Evolutionary conservation across 1,140 invertebrate genomes (phyloP).

Genomic region (Uloborus diversus): DNA sequence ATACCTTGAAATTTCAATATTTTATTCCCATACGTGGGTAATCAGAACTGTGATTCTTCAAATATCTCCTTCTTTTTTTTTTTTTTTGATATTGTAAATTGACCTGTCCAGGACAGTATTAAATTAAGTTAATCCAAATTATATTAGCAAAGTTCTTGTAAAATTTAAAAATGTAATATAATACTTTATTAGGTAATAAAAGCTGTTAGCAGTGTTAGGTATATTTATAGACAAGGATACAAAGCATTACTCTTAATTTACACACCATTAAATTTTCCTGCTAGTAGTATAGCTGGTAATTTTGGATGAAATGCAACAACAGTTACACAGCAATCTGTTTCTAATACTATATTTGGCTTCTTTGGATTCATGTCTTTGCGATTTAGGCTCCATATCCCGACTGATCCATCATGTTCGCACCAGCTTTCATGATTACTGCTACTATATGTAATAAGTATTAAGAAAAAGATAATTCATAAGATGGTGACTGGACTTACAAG

Average conservation of each 20-base stretch:
- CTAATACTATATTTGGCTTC: slow-evolving; percentile 50
- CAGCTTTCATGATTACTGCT: slow-evolving; percentile 34
- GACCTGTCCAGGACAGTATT: no score
- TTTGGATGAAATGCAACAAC: slow-evolving; percentile 48
- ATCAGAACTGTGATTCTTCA: no score
- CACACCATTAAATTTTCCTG: slow-evolving; percentile 56
- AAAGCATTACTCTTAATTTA: no score
- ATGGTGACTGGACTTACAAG: neutral
- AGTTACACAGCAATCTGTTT: slow-evolving; percentile 56
- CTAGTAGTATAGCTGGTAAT: slow-evolving; percentile 45
- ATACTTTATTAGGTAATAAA: no score
- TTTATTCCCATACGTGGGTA: no score
- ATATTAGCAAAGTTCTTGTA: no score
- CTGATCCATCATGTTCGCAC: slow-evolving; percentile 51
- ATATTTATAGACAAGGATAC: no score
- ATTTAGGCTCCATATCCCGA: slow-evolving; percentile 54
- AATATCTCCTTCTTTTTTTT: neutral
- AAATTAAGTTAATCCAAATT: no score
- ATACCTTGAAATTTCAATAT: no score
- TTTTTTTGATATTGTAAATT: neutral
- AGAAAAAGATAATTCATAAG: neutral
- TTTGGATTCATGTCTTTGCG: slow-evolving; percentile 45
- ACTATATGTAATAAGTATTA: slow-evolving; percentile 27
- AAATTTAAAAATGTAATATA: no score
- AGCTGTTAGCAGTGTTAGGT: no score